A percentile compares a stretch with the other conserved stretches of the same genome.
phyloP scores from a whole-genome alignment of 2,888 invertebrate genomes.

The Patella caerulea region DNA sequence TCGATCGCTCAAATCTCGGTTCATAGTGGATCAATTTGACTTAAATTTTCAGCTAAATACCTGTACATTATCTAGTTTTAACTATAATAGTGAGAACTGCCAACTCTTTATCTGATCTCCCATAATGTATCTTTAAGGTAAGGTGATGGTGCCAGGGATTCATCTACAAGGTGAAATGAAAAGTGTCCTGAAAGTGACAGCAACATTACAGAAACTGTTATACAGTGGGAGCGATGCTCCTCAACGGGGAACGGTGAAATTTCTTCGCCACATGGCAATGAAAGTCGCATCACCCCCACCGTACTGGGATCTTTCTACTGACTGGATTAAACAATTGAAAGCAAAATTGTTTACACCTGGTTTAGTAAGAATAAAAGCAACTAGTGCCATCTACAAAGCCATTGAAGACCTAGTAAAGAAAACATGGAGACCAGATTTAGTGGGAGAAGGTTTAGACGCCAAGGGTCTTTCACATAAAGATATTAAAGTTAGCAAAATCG shows the following conservation, averaged over 20 bases:
- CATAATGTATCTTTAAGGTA: too few relatives aligned
- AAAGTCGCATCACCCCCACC: slow-evolving; percentile 30
- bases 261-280: slow-evolving; percentile 34
- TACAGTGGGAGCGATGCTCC: slow-evolving; percentile 11
- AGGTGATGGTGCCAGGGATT: neutral
- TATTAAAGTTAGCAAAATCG: slow-evolving; percentile 42
- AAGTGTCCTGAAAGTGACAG: slow-evolving; percentile 15
- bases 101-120: too few relatives aligned
- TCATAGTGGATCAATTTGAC: too few relatives aligned
- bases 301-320: slow-evolving; percentile 37
- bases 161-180: slow-evolving; percentile 28
- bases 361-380: neutral
- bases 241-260: slow-evolving; percentile 33
- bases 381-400: slow-evolving; percentile 28
- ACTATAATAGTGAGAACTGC: too few relatives aligned
- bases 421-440: slow-evolving; percentile 36
- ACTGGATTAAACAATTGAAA: neutral
- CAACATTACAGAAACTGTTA: slow-evolving; percentile 13
- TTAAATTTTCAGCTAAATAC: too few relatives aligned
- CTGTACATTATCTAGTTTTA: too few relatives aligned
- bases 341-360: neutral
- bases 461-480: slow-evolving; percentile 27
- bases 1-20: too few relatives aligned
- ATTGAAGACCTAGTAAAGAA: slow-evolving; percentile 40
- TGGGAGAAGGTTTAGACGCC: slow-evolving; percentile 54